Percentiles rank a stretch among this genome's conserved stretches.
These are phyloP conservation scores for Hesperophylax magnus DNA, from an alignment of 1,140 invertebrate species.

Conservation along the genomic window DNA sequence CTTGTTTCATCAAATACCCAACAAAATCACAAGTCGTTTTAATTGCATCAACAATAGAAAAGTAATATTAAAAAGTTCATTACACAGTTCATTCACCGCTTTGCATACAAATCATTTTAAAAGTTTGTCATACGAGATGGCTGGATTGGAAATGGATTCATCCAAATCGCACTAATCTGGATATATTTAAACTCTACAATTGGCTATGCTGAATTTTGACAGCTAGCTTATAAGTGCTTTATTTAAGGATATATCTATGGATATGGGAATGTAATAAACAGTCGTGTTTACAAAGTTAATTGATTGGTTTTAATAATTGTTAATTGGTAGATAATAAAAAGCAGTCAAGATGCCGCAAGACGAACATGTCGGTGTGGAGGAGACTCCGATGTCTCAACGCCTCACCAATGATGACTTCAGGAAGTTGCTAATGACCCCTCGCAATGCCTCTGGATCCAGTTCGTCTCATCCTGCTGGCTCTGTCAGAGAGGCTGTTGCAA, in stretches of 20 bases:
- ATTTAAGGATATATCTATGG: not conserved
- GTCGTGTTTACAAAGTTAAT: not conserved
- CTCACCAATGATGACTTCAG: conserved; percentile 98
- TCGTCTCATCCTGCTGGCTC: conserved; percentile 66
- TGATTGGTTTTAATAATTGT: not conserved
- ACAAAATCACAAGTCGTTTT: too few species aligned
- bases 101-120: too few species aligned
- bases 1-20: too few species aligned
- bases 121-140: too few species aligned
- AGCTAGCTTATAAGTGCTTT: not conserved
- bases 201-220: not conserved
- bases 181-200: not conserved
- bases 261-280: not conserved
- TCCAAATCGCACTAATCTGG: too few species aligned
- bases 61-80: too few species aligned
- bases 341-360: conserved; percentile 50
- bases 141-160: too few species aligned
- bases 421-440: conserved; percentile 95
- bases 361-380: conserved; percentile 63
- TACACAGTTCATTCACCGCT: too few species aligned
- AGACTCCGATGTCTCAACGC: conserved; percentile 75
- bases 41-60: too few species aligned
- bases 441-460: conserved; percentile 73
- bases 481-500: conserved; percentile 74
- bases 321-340: not conserved